Base-by-base conservation (phyloP, 2,113 vertebrate genomes). In the Ranitomeya imitator region DNA sequence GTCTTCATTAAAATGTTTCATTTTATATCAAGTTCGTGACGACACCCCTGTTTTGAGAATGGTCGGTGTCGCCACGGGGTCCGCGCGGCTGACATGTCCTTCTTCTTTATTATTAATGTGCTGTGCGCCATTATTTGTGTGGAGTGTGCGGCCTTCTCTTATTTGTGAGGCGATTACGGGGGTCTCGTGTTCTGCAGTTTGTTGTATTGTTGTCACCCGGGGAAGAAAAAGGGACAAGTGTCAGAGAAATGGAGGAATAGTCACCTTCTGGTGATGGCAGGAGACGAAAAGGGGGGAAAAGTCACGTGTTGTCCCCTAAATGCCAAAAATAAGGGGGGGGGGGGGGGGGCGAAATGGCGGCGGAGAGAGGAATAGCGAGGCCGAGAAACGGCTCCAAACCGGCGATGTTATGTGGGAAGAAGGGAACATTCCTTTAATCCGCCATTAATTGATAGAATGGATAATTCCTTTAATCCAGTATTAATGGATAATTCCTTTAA, bases 71-170 rank as follows among this genome's bases (percentile, higher is more conserved):
- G 0, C 9, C 63, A 37, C 51, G 13, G 78, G 77, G 61, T 69
- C 52, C 19, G 76, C 61, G 15, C 37, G 37, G 37, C 85, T 79
- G 55, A 79, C 77, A 57, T 31, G 76, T 79, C 45, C 52, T 37
- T 87, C 71, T 83, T 80, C n/a, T n/a, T n/a, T n/a, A n/a, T n/a
- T 87, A 87, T 80, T 87, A 67, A 87, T 87, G 86, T 69, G 86
- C 37, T 87, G 86, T 69, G 86, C 37, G 65, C 63, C 81, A 87
- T 87, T 87, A 87, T 87, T 87, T 87, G n/a, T 80, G 14, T 80
- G 55, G 54, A n/a, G 23, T 55, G 86, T 73, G 86, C 37, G 61
- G 6, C 3, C 31, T 51, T 54, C 77, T 59, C 79, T 80, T 81
- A 81, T 87, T 57, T 79, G 69, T 67, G 65, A 37, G 45, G 86